A percentile compares a stretch with the other conserved stretches of the same genome.
Evolutionary conservation across 2,113 vertebrate species (phyloP).

Genomic region (Amphiprion percula): DNA sequence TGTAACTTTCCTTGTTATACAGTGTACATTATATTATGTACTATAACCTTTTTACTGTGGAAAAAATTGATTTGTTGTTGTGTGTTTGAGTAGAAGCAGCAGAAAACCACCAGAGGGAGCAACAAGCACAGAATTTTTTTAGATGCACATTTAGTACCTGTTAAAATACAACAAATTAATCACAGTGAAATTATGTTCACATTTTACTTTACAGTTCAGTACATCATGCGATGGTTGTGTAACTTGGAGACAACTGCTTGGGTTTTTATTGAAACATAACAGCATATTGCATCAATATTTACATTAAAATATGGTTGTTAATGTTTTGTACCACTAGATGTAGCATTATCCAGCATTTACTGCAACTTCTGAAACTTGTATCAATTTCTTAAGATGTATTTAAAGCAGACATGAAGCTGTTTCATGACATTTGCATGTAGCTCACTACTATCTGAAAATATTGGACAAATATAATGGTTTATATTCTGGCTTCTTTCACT

Average conservation of each 20-base stretch:
- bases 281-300: background rate
- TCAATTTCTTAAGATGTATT: background rate
- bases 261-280: conserved; percentile 18
- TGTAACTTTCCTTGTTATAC: background rate
- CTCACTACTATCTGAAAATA: too few relatives aligned
- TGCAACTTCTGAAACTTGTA: conserved; percentile 6
- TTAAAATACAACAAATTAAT: background rate
- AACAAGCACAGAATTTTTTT: conserved; percentile 21
- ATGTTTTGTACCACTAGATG: conserved; percentile 36
- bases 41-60: conserved; percentile 1
- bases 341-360: background rate
- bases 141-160: background rate
- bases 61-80: background rate
- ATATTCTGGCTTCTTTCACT: too few relatives aligned
- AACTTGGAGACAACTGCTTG: background rate
- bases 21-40: background rate
- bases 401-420: too few relatives aligned
- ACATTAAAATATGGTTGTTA: background rate
- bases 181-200: background rate
- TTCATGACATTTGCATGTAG: too few relatives aligned
- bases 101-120: conserved; percentile 55
- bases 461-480: too few relatives aligned
- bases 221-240: conserved; percentile 9
- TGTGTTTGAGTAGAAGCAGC: background rate
- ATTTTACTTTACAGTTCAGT: background rate